Evolutionary conservation across 2,797 vertebrate genomes (phyloP), one percentile per base, ranked within the genome.

Genomic region (Myotis myotis): DNA sequence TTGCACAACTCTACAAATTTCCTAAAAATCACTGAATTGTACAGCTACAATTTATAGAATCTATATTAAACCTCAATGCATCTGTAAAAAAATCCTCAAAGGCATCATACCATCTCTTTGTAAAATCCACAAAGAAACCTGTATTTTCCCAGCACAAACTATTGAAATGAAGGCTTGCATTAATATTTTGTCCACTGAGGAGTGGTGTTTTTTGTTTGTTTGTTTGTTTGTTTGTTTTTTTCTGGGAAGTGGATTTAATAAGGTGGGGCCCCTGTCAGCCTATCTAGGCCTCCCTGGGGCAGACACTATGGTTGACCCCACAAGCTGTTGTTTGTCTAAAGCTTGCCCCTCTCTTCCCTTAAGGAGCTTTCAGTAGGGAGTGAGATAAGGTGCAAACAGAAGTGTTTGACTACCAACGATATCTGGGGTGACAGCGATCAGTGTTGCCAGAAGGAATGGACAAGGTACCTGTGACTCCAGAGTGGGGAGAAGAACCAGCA

Each of bases 41-140:
- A 72, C 25, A 78, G 23, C 64, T 94, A 57, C 25, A 64, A 87
- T 92, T 84, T 92, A 76, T 41, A 36, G 20, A 15, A 53, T 75
- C 36, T 80, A 71, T 23, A 87, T 89, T 90, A 90, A 84, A 86
- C 51, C 47, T 92, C 44, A 53, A 38, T 53, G 41, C 90, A 95
- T 85, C 16, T 15, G 53, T 47, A 55, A 82, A 71, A 87, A 89
- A 33, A 25, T 60, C 57, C 62, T n/a, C 30, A 22, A 89, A 89
- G 49, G 5, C 80, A 86, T 90, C 96, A 97, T 96, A 97, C 94
- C 95, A 96, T 95, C 89, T 96, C 88, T 97, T 94, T 93, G 93
- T 96, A 87, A 92, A 93, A 70, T 7, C 6, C 66, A 49, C 68
- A 47, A 86, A 28, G 30, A 87, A 76, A 85, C 15, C 68, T 81